Evolutionary conservation across 2,113 vertebrate genomes (phyloP).

Genomic region (Micronycteris hirsuta): DNA sequence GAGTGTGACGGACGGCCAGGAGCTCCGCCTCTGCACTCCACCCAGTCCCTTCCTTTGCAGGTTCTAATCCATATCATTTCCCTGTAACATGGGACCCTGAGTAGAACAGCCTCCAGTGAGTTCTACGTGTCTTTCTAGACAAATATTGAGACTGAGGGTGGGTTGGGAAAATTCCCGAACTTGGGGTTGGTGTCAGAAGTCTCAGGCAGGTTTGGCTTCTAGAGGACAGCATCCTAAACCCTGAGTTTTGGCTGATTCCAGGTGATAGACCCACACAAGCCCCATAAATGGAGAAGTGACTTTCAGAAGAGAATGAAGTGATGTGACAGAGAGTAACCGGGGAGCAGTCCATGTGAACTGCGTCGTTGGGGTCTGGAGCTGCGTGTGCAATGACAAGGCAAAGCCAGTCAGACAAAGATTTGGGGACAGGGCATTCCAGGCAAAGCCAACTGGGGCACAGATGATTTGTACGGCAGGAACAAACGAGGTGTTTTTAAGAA

Average conservation of each 20-base stretch:
- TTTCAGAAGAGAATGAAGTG: neutral
- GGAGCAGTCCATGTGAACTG: no score
- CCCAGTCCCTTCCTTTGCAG: neutral
- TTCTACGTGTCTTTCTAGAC: neutral
- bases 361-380: neutral
- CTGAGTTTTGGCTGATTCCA: neutral
- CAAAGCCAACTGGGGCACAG: neutral
- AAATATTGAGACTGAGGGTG: neutral
- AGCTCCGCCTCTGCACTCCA: neutral
- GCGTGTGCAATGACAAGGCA: neutral
- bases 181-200: neutral
- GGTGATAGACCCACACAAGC: neutral
- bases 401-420: neutral
- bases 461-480: neutral
- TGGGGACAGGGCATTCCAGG: neutral
- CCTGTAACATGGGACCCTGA: neutral
- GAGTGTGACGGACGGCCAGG: neutral
- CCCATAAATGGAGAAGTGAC: neutral
- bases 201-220: neutral
- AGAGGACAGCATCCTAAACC: neutral
- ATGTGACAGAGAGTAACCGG: neutral
- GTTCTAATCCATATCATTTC: neutral
- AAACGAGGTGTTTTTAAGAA: neutral
- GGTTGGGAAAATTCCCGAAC: neutral
- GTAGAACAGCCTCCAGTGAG: neutral